Evolutionary conservation across 2,888 invertebrate species (phyloP).

Genomic region (Nephrotoma appendiculata): DNA sequence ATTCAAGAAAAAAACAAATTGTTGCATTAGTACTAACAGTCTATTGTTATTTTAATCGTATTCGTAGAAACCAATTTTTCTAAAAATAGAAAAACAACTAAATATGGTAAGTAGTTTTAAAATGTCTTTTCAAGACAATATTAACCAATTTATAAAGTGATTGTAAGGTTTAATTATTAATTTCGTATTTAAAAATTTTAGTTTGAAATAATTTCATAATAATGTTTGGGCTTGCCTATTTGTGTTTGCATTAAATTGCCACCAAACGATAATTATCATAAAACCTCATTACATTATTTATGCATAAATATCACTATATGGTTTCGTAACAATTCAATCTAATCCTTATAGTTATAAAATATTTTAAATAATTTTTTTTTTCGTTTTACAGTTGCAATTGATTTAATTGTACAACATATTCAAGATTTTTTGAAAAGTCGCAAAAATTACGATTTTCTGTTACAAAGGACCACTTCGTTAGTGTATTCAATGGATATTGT

Average conservation of each 20-base stretch:
- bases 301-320: not conserved
- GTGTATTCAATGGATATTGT: not conserved
- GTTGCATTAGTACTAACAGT: not conserved
- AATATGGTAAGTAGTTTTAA: not conserved
- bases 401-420: constrained; percentile 93
- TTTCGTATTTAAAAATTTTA: not conserved
- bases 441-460: constrained; percentile 6
- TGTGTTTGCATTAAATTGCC: not conserved
- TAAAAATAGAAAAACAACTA: not conserved
- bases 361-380: not conserved
- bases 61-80: not conserved
- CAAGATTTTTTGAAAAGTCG: constrained; percentile 68
- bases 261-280: not conserved
- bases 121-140: not conserved
- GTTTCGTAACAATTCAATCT: not conserved
- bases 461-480: not conserved
- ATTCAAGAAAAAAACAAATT: too few species aligned
- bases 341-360: not conserved
- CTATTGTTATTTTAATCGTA: not conserved
- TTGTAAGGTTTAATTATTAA: not conserved
- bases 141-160: not conserved
- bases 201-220: not conserved
- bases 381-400: constrained; percentile 75
- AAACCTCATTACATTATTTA: not conserved
- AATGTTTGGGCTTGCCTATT: not conserved